Base-by-base conservation (phyloP, 30 jellyfish, hydroid and myxozoan genomes). In the Catostylus mosaicus region DNA sequence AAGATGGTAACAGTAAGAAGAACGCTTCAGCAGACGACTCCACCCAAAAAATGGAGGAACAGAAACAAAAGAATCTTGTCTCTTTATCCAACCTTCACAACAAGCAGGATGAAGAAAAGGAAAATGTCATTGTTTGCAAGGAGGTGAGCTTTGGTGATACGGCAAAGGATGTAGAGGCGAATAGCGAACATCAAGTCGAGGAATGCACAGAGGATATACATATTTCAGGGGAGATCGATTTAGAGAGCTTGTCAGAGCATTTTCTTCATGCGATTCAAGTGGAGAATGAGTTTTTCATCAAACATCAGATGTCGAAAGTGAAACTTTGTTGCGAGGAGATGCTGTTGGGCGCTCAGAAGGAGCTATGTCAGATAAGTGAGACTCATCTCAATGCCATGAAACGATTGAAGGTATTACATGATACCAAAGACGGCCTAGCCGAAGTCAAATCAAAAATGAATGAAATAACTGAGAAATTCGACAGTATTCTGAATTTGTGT, bases 231-330 rank as follows among this genome's bases (percentile, higher is more conserved):
- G 80, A 68, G 29, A n/a, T 68, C 29, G 64, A 68, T 30, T 29
- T 68, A 35, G 80, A 68, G 19, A 22, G n/a, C 26, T 9, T 68
- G 40, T 30, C 52, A 23, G 75, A 51, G 14, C 74, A 74, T 34
- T 31, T 74, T 3, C 35, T 74, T 33, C 20, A 36, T 74, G 23
- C 54, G 10, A 18, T 74, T 30, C 71, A 54, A 20, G 26, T 20
- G 18, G 74, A 74, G 52, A 74, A 74, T 51, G 74, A 51, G 59
- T 74, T 47, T 19, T 74, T 74, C 47, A 36, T 74, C 34, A 74
- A 59, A 75, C 85, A 74, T 24, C 74, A 50, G 34, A 62, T 74
- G 40, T 74, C 85, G 3, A 27, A 34, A 23, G 85, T 74, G 11
- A 74, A 51, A 6, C 30, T 32, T 0, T 54, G 52, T 66, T 48